Percentiles rank a stretch among this genome's conserved stretches.
Evolutionary conservation across 2,888 invertebrate species (phyloP).

Genomic region (Tribolium freemani): DNA sequence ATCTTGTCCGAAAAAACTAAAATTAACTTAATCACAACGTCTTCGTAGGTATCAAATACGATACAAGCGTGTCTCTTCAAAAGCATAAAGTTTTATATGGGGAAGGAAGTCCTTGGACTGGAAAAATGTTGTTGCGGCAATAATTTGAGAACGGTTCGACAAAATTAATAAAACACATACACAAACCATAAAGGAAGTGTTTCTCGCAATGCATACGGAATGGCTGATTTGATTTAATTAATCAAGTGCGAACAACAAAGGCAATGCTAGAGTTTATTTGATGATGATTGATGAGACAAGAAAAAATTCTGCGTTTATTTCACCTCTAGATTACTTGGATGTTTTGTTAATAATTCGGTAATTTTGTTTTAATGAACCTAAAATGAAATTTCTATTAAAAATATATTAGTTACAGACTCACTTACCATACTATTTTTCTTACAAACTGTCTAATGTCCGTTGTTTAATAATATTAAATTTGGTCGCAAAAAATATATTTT

Average conservation of each 20-base stretch:
- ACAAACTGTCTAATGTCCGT: neutral
- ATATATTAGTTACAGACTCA: neutral
- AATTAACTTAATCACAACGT: conserved; percentile 8
- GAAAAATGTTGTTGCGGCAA: conserved; percentile 33
- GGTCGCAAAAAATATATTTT: neutral
- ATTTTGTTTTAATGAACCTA: neutral
- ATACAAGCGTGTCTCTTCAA: conserved; percentile 16
- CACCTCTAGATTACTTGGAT: neutral
- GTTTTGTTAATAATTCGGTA: neutral
- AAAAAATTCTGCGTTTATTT: neutral
- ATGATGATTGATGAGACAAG: neutral
- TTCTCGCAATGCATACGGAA: conserved; percentile 11
- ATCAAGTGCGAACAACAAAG: neutral
- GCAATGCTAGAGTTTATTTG: neutral
- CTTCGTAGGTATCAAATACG: conserved; percentile 10
- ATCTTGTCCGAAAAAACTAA: conserved; percentile 10
- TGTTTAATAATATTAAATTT: too few species aligned
- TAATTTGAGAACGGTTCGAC: conserved; percentile 18
- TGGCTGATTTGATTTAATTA: conserved; percentile 5
- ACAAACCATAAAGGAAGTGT: conserved; percentile 27
- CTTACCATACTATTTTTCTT: neutral
- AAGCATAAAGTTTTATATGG: conserved; percentile 40
- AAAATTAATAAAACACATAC: conserved; percentile 12
- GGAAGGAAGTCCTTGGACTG: conserved; percentile 39
- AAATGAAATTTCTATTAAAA: neutral